These are phyloP conservation scores for Cerastis rubricosa DNA, from an alignment of 2,888 invertebrate genomes.

Conservation along the genomic window DNA sequence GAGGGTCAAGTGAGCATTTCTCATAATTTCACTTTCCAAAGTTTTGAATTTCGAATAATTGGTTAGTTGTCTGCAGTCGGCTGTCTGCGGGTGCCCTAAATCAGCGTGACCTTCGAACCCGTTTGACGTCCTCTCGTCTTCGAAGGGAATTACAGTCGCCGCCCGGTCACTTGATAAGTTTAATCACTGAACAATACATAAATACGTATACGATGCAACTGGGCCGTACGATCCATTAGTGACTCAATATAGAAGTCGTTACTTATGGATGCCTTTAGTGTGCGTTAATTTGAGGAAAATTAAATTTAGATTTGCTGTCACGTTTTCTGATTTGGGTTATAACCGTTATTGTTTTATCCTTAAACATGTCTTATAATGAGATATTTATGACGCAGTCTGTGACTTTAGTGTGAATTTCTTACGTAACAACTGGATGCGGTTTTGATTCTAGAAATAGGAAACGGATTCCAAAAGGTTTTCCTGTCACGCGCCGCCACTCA, in stretches of 20 bases:
- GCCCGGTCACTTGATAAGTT: conserved; percentile 53
- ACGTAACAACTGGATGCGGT: conserved; percentile 8
- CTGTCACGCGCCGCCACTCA: conserved; percentile 1
- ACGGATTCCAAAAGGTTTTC: conserved; percentile 28
- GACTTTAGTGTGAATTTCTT: neutral
- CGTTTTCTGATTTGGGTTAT: neutral
- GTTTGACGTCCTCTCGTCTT: conserved; percentile 38
- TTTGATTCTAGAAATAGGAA: conserved; percentile 35
- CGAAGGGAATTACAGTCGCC: conserved; percentile 49
- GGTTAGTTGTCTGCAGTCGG: neutral
- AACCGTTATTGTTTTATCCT: neutral
- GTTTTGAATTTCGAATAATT: no score
- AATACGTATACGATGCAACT: conserved; percentile 25
- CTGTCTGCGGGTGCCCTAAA: conserved; percentile 21
- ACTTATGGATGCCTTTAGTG: neutral
- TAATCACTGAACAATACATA: conserved; percentile 54
- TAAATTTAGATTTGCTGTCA: neutral
- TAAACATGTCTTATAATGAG: neutral
- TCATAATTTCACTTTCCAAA: no score
- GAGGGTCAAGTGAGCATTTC: no score
- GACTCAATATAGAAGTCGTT: conserved; percentile 14
- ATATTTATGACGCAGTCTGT: neutral
- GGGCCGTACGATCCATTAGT: conserved; percentile 14
- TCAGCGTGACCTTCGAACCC: conserved; percentile 46
- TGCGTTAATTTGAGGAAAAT: conserved; percentile 24